Conservation (phyloP, 2,888 invertebrate species). For the Diaphora mendica region DNA sequence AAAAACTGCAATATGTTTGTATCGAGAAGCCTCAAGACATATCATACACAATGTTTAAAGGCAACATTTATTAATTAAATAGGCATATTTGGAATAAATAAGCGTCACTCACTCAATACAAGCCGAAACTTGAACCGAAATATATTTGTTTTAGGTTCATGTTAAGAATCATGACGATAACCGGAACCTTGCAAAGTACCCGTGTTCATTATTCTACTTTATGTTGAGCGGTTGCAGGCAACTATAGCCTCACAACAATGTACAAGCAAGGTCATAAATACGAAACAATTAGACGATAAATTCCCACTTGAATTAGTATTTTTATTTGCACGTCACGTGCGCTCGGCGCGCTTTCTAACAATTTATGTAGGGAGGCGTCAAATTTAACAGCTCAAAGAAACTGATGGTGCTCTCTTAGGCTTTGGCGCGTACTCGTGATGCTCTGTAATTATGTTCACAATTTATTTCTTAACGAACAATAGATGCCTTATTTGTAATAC, state of each 20-base stretch:
- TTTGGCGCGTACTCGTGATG: slow-evolving; percentile 68
- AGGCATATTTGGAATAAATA: not conserved
- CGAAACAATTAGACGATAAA: slow-evolving; percentile 81
- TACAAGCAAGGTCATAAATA: slow-evolving; percentile 74
- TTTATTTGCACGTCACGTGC: slow-evolving; percentile 82
- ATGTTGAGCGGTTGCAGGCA: slow-evolving; percentile 61
- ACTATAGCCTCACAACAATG: slow-evolving; percentile 73
- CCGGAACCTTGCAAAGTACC: slow-evolving; percentile 52
- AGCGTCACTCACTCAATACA: not conserved
- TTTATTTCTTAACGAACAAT: slow-evolving; percentile 70
- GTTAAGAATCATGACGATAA: slow-evolving; percentile 70
- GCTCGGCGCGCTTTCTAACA: slow-evolving; percentile 67
- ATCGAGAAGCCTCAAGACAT: not conserved
- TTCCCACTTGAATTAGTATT: slow-evolving; percentile 77
- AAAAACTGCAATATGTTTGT: not conserved
- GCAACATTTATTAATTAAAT: not conserved
- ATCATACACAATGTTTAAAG: not conserved
- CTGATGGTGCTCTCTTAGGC: slow-evolving; percentile 72
- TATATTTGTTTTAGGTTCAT: slow-evolving; percentile 57
- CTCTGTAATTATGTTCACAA: slow-evolving; percentile 74
- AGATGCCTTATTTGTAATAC: slow-evolving; percentile 57
- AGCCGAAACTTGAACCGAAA: slow-evolving; percentile 56
- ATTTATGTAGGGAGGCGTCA: slow-evolving; percentile 79
- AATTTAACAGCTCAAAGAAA: slow-evolving; percentile 78
- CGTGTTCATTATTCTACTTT: slow-evolving; percentile 70